Evolutionary conservation across 2,797 vertebrate genomes (phyloP), one percentile per base, ranked within the genome.

Genomic region (Pyrocephalus nanus): DNA sequence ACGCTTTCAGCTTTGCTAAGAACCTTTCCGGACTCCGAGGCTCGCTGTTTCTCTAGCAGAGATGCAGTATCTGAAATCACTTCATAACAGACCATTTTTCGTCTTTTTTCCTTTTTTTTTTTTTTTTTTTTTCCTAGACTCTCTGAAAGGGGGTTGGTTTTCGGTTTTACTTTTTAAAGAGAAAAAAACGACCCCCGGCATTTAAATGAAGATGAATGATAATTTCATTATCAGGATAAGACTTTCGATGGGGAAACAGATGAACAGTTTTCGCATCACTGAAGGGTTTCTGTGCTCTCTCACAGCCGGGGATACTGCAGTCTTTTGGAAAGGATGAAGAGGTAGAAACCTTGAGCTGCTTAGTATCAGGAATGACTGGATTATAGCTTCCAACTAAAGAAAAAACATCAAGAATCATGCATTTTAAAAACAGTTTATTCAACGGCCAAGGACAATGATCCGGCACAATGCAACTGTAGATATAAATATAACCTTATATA

Each of bases 341-440:
- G 96, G 93, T 93, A 96, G 96, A 86, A 93, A 94, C 94, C 95
- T 95, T 76, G 92, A 90, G 91, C 91, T 88, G 94, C 86, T 97
- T 92, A 92, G 42, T 83, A 74, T 77, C 93, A 81, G 92, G 93
- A 96, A 95, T 94, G 96, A 91, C 91, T 90, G 95, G 90, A 88
- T 95, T 93, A 84, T 43, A 88, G 90, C 89, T 95, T 97, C 95
- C 96, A 95, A 94, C 96, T 96, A 86, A 95, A 96, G 93, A 96
- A 95, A 96, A 94, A 96, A 86, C 95, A 94, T 95, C 93, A 91
- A 96, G 94, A 97, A 94, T 93, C 97, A 96, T 96, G 96, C 97
- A 97, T 85, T 95, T 95, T 91, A 92, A 95, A 97, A 96, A 94
- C 97, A 95, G 81, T 96, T 96, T 95, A 96, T 96, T 96, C 95